Evolutionary conservation across 2,113 vertebrate genomes (phyloP).

Genomic region (Geothlypis trichas): DNA sequence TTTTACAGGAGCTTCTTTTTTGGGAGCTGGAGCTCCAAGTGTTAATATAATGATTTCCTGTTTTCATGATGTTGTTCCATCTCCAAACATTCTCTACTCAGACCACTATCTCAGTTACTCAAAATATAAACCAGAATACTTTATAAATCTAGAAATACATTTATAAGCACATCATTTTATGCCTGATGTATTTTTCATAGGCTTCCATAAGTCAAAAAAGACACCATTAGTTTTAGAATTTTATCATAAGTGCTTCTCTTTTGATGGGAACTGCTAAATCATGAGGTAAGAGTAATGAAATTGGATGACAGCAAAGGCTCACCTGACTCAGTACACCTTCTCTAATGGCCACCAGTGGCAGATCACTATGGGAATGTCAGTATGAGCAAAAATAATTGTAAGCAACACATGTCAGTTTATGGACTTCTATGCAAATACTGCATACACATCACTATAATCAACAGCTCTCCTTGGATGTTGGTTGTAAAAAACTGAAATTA

Average conservation of each 20-base stretch:
- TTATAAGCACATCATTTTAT: neutral
- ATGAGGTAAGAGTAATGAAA: neutral
- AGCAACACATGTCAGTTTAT: neutral
- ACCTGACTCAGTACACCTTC: neutral
- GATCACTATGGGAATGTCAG: neutral
- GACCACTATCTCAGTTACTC: neutral
- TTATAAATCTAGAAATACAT: neutral
- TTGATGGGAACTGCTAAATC: neutral
- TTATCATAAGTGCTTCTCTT: neutral
- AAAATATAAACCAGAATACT: neutral
- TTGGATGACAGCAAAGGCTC: neutral
- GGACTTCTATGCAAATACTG: neutral
- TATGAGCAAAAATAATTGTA: neutral
- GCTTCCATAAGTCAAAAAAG: neutral
- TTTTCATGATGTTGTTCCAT: neutral
- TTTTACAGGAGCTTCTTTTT: neutral
- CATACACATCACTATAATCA: neutral
- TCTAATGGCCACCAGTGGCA: neutral
- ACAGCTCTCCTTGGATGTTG: neutral
- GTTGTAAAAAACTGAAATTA: neutral
- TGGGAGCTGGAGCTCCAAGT: neutral
- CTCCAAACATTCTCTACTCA: neutral
- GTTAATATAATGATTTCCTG: neutral
- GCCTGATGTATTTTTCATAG: neutral
- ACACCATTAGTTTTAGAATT: neutral